Base-by-base conservation (phyloP, 2,888 invertebrate species). In the Kryphioiulus occultus region DNA sequence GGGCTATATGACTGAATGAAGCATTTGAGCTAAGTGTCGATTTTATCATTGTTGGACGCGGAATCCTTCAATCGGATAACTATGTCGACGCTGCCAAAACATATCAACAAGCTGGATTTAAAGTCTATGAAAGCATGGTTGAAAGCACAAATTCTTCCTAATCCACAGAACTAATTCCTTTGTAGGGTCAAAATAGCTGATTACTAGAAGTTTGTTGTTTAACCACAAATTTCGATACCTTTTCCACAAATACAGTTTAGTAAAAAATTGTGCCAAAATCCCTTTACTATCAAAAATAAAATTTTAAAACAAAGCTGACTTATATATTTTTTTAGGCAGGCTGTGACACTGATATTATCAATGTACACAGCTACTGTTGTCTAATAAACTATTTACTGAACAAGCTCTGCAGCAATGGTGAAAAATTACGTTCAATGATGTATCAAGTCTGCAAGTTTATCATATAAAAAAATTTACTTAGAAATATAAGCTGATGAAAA, bases 41-140 rank as follows among this genome's bases (percentile, higher is more conserved):
- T 92, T 93, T 99, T 83, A 95, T 97, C 42, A 98, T 99, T 17
- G 98, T 99, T 0, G 99, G 99, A 0, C 94, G 99, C 90, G 99
- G 98, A 0, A 97, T 99, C 90, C 91, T 92, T 0, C 89, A 91
- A 83, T 91, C 92, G 12, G 88, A 89, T 7, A 94, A 95, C 91
- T 95, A 95, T 42, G 94, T 93, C 88, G 92, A 92, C 83, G 94
- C 95, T 86, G 95, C 96, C 12, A 92, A 94, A 87, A 92, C 94
- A 78, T 98, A 97, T 91, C 95, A 95, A 90, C 93, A 95, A 90
- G 93, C 94, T 89, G 93, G 96, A 12, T 98, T 96, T 95, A 92
- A 93, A 10, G 95, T 95, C 22, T 95, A 88, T 53, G 86, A 86
- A 47, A 35, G 12, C 39, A 35, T 35, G n/a, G 42, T 84, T 7